Percentiles rank a stretch among this genome's conserved stretches.
Evolutionary conservation across 1,140 invertebrate genomes (phyloP).

Genomic region (Holotrichia oblita): DNA sequence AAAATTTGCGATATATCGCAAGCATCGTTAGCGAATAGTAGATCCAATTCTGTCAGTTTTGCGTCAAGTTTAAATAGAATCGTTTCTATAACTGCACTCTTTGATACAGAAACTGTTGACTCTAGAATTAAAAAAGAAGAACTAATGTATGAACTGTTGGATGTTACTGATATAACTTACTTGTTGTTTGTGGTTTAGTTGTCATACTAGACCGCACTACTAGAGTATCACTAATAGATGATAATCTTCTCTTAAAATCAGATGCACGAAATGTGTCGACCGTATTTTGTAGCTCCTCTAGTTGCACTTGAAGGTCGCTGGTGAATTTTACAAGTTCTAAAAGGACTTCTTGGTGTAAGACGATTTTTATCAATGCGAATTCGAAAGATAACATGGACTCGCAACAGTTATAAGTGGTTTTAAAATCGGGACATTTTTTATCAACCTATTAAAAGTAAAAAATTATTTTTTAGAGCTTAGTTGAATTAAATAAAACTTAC

Average conservation of each 20-base stretch:
- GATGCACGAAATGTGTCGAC: neutral
- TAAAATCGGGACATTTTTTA: conserved; percentile 86
- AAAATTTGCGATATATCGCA: conserved; percentile 70
- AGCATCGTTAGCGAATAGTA: conserved; percentile 68
- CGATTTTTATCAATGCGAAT: conserved; percentile 80
- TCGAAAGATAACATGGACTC: conserved; percentile 80
- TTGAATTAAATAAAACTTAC: too few species aligned
- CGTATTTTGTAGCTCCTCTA: conserved; percentile 48
- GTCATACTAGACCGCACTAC: neutral
- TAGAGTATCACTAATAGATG: neutral
- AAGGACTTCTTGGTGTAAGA: conserved; percentile 87
- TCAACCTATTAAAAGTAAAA: conserved; percentile 70
- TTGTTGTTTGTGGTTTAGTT: neutral
- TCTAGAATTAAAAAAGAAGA: conserved; percentile 26
- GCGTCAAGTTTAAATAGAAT: conserved; percentile 76
- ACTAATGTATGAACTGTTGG: too few species aligned
- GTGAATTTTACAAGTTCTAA: conserved; percentile 62
- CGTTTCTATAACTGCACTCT: conserved; percentile 64
- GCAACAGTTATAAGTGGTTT: conserved; percentile 79
- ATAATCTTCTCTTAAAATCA: neutral
- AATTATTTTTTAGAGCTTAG: conserved; percentile 38
- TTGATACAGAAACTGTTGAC: neutral
- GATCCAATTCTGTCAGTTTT: conserved; percentile 71
- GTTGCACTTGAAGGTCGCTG: conserved; percentile 57
- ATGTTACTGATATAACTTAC: too few species aligned